Percentiles rank a stretch among this genome's conserved stretches.
Evolutionary conservation across 1,140 invertebrate genomes (phyloP).

Genomic region (Drosophila cardini): DNA sequence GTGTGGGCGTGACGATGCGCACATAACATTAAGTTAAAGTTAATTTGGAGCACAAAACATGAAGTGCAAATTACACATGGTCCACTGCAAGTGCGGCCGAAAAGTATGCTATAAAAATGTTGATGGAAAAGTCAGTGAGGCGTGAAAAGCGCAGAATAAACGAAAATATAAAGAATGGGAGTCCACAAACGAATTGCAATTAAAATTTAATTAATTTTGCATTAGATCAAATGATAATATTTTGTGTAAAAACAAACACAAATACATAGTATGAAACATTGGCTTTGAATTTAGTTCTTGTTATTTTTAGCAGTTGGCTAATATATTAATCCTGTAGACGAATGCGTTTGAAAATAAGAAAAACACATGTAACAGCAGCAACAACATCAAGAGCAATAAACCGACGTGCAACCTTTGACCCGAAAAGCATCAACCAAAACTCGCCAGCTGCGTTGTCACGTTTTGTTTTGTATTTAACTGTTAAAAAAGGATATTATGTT

Average conservation of each 20-base stretch:
- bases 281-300: constrained; percentile 3
- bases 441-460: constrained; percentile 25
- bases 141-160: constrained; percentile 36
- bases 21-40: constrained; percentile 37
- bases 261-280: not conserved
- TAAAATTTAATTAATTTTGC: constrained; percentile 51
- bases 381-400: constrained; percentile 22
- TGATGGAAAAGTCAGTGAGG: constrained; percentile 20
- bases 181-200: constrained; percentile 49
- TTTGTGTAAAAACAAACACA: constrained; percentile 1
- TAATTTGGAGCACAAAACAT: constrained; percentile 31
- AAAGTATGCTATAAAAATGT: constrained; percentile 3
- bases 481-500: constrained; percentile 60
- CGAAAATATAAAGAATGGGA: constrained; percentile 1
- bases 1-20: constrained; percentile 60
- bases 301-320: constrained; percentile 2
- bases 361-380: constrained; percentile 38
- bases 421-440: constrained; percentile 22
- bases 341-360: constrained; percentile 25
- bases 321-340: constrained; percentile 21
- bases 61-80: constrained; percentile 33
- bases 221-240: constrained; percentile 46
- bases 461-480: constrained; percentile 36
- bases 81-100: not conserved
- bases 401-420: constrained; percentile 22